Base-by-base conservation (phyloP, 2,888 invertebrate species). In the Priocnemis perturbator region DNA sequence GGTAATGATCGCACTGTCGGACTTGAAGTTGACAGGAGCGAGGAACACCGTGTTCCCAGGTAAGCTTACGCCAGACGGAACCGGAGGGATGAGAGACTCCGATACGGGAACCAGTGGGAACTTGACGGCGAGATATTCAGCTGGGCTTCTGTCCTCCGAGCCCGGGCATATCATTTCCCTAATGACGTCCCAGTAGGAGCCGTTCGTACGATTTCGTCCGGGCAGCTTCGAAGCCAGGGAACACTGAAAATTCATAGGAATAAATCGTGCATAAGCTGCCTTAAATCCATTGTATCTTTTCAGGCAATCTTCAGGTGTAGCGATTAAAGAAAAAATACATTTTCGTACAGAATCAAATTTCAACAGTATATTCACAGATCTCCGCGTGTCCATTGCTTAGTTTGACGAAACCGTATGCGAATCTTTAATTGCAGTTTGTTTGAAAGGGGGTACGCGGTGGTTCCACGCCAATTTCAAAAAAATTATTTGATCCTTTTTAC, bases 191-290 rank as follows among this genome's bases (percentile, higher is more conserved):
- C 96, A 96, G 48, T 96, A 89, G 3, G 93, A 91, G 3, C 93
- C 93, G 84, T 95, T 95, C 76, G 93, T 93, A 84, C 94, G 93
- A 82, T 96, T 96, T 44, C 94, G 91, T 7, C 86, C 86, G 0
- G 96, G 96, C 84, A 96, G 94, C 88, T 96, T 96, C 0, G 95
- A 94, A 37, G 93, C 93, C 56, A 96, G 87, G 0, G 96, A 95
- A 75, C 93, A 94, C 90, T 90, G 79, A 79, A 73, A 63, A 68
- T 56, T 68, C 30, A 52, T 26, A 52, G 21, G 5, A 20, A 44
- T n/a, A 53, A 5, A n/a, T 23, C 44, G 17, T 48, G 5, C 0
- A 26, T 50, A 14, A 47, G n/a, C n/a, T n/a, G n/a, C n/a, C n/a
- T n/a, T n/a, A n/a, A n/a, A n/a, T n/a, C n/a, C n/a, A n/a, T n/a